Base-by-base conservation (phyloP, 2,797 vertebrate species). In the Tadarida brasiliensis region DNA sequence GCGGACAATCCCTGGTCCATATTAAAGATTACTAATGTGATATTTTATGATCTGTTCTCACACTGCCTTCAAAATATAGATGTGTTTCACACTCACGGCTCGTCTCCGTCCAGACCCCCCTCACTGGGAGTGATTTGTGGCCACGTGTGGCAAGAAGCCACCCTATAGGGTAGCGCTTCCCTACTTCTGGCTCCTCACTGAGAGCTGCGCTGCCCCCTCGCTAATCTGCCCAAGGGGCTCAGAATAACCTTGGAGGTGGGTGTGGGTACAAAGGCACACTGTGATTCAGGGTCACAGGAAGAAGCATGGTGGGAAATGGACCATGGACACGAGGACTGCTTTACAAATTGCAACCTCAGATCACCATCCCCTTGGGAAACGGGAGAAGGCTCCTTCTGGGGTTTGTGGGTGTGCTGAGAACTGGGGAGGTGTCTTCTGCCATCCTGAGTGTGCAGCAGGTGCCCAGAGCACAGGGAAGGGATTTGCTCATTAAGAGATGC, bases 1-100 rank as follows among this genome's bases (percentile, higher is more conserved):
- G 4, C 12, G 76, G 61, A 51, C 39, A 81, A 47, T 39, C 35
- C 14, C 5, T 76, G 35, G 49, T 89, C 76, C 84, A 63, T 92
- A 76, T 73, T 77, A 77, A 51, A 91, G 70, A 33, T 83, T 63
- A 76, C 51, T 71, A 90, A 63, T 33, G 15, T 81, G 56, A 44
- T 61, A 73, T 61, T 95, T 93, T 78, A 76, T 30, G 20, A 44
- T 49, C 49, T 61, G 76, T 76, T 65, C 63, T 74, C 3, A 16
- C 67, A 17, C 10, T 39, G 19, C 67, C 61, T 93, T 87, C 61
- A 90, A 74, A 84, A 71, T 70, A n/a, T 19, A 26, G 35, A 7
- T 24, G 30, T 59, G 7, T 80, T 95, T 92, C 39, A 51, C 2
- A 56, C 33, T 77, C n/a, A 39, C 0, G 33, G 30, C 24, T 12